Evolutionary conservation across 1,140 invertebrate species (phyloP).

Genomic region (Coelopa frigida): DNA sequence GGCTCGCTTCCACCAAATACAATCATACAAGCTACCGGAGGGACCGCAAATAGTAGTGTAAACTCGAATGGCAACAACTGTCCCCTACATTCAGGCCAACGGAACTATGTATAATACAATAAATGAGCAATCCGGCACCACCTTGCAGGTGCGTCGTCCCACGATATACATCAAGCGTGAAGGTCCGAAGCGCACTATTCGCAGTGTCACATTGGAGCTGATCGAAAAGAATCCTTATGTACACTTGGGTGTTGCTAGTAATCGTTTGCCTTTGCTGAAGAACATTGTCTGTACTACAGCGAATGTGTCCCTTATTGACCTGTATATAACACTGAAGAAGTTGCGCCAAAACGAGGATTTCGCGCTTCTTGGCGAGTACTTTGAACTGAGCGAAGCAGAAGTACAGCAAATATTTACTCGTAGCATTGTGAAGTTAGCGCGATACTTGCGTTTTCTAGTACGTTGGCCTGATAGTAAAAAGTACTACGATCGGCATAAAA

Average conservation of each 20-base stretch:
- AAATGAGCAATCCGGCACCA: background rate
- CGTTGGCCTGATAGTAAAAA: constrained; percentile 34
- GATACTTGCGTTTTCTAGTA: constrained; percentile 30
- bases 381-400: constrained; percentile 32
- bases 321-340: constrained; percentile 35
- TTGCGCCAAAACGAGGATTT: constrained; percentile 36
- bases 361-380: constrained; percentile 28
- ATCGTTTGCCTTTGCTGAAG: constrained; percentile 28
- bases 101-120: background rate
- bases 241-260: constrained; percentile 23
- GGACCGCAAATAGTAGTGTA: background rate
- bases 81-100: constrained; percentile 1
- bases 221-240: constrained; percentile 30
- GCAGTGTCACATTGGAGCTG: constrained; percentile 24
- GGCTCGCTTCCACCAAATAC: constrained; percentile 35
- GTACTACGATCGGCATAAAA: constrained; percentile 32
- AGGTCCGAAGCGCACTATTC: constrained; percentile 28
- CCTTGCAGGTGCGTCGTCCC: constrained; percentile 20
- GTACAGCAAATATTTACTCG: constrained; percentile 28
- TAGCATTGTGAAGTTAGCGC: constrained; percentile 24
- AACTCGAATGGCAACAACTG: too few species aligned
- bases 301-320: constrained; percentile 31
- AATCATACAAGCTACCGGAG: constrained; percentile 33
- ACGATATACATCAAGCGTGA: constrained; percentile 34
- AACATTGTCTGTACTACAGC: constrained; percentile 26